Conservation (phyloP, 1,140 invertebrate genomes). For the Drosophila obscura region DNA sequence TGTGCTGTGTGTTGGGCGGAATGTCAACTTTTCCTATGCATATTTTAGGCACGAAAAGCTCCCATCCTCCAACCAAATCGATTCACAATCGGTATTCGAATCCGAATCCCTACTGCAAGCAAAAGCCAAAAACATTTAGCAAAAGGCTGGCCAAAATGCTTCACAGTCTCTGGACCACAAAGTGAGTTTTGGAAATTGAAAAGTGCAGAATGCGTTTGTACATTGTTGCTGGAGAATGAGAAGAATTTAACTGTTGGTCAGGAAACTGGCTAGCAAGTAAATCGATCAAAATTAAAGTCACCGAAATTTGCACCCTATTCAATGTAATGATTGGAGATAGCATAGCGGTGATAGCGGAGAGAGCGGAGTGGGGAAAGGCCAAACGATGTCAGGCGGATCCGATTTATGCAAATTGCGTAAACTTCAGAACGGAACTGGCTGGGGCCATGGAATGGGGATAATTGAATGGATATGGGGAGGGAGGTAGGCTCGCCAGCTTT, state of each 20-base stretch:
- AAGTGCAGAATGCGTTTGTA: slow-evolving; percentile 48
- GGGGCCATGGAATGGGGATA: slow-evolving; percentile 14
- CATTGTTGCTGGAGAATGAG: slow-evolving; percentile 36
- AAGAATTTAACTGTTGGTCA: slow-evolving; percentile 42
- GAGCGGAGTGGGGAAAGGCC: neutral
- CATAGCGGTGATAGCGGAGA: neutral
- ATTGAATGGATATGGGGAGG: slow-evolving; percentile 8
- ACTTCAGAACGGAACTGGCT: slow-evolving; percentile 56
- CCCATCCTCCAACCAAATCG: neutral
- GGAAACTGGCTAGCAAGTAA: slow-evolving; percentile 19
- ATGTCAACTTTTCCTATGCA: slow-evolving; percentile 45
- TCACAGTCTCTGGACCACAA: slow-evolving; percentile 20
- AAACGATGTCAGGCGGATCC: slow-evolving; percentile 24
- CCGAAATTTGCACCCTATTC: slow-evolving; percentile 34
- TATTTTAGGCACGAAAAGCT: slow-evolving; percentile 29
- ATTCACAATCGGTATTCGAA: slow-evolving; percentile 8
- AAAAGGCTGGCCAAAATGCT: slow-evolving; percentile 14
- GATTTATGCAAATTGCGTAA: slow-evolving; percentile 76
- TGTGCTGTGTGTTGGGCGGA: too few relatives aligned
- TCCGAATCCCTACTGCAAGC: slow-evolving; percentile 3
- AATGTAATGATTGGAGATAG: slow-evolving; percentile 3
- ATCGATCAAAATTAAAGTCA: slow-evolving; percentile 74
- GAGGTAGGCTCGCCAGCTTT: slow-evolving; percentile 18
- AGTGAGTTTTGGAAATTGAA: slow-evolving; percentile 50
- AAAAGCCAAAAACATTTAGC: slow-evolving; percentile 30